Base-by-base conservation (phyloP, 2,888 invertebrate species). In the Oxyteleia sp. region DNA sequence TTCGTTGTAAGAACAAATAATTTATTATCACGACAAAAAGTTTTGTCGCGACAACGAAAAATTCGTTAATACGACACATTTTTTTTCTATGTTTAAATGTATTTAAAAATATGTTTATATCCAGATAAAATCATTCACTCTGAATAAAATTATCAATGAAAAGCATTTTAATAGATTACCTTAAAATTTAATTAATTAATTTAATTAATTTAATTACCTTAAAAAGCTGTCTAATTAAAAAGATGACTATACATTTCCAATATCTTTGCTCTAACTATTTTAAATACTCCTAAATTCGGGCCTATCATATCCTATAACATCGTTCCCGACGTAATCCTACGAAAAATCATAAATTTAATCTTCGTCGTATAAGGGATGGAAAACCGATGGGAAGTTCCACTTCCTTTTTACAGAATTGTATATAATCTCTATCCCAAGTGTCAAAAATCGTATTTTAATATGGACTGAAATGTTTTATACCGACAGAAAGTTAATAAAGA, bases 401-500 rank as follows among this genome's bases (percentile, higher is more conserved):
- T 7, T 68, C n/a, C 68, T 63, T 79, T 79, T 64, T 64, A 57
- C 47, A 63, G 18, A 18, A 49, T 71, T 69, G 71, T 35, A 41
- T 47, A 57, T 71, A 71, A 79, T 72, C 55, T 64, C 51, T 18
- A 41, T 13, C 26, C 23, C 20, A 23, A 49, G 64, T 71, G 71
- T 72, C 79, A 72, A 72, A 55, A 79, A 68, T 76, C 47, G 47
- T 15, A 63, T 63, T 79, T 80, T 74, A 59, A 80, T 80, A 61
- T 20, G 51, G n/a, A 15, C 47, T 51, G 26, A 41, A 45, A 41
- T 74, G 61, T 59, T 80, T 80, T 68, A 71, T 66, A 64, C 55
- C 29, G 35, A 45, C 59, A 51, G 18, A 80, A 74, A 66, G 64
- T 74, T 80, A 74, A 80, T 80, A 68, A 80, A 45, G 74, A 55